Conservation (phyloP, 2,888 invertebrate genomes). For the Agrotis puta region DNA sequence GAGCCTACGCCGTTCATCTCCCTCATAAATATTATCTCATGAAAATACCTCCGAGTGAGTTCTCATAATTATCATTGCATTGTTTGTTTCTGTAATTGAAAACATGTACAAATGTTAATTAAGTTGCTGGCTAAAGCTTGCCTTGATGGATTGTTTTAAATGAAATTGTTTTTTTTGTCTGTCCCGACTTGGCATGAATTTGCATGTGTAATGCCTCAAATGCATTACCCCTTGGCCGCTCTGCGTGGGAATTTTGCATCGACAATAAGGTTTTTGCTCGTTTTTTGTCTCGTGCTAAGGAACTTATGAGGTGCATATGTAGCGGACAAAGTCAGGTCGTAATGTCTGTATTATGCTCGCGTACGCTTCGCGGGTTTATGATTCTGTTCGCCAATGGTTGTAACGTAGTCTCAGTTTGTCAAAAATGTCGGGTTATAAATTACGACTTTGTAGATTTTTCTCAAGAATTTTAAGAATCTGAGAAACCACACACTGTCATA, state of each 20-base stretch:
- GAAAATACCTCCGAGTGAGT: constrained; percentile 52
- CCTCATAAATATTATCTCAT: constrained; percentile 57
- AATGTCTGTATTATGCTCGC: constrained; percentile 66
- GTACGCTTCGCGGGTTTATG: constrained; percentile 47
- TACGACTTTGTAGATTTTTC: constrained; percentile 20
- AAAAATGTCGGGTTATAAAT: constrained; percentile 26
- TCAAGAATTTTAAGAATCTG: constrained; percentile 15
- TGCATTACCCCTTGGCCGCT: constrained; percentile 78
- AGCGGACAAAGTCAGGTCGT: constrained; percentile 63
- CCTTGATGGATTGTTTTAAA: constrained; percentile 85
- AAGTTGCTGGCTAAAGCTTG: constrained; percentile 83
- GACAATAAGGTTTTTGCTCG: constrained; percentile 73
- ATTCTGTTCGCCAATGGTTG: constrained; percentile 30
- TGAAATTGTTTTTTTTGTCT: constrained; percentile 80
- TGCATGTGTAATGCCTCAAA: constrained; percentile 86
- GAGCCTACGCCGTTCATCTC: constrained; percentile 13
- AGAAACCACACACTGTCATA: neutral
- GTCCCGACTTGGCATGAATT: constrained; percentile 82
- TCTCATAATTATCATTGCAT: constrained; percentile 70
- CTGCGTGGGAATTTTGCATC: constrained; percentile 82
- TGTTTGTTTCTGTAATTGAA: constrained; percentile 89
- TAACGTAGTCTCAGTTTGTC: constrained; percentile 31
- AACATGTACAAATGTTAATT: constrained; percentile 81
- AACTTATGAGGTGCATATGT: constrained; percentile 67
- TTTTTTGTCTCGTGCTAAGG: constrained; percentile 84